These are phyloP conservation scores for Hirundichthys speculiger DNA, from an alignment of 2,113 vertebrate species.

Conservation along the genomic window DNA sequence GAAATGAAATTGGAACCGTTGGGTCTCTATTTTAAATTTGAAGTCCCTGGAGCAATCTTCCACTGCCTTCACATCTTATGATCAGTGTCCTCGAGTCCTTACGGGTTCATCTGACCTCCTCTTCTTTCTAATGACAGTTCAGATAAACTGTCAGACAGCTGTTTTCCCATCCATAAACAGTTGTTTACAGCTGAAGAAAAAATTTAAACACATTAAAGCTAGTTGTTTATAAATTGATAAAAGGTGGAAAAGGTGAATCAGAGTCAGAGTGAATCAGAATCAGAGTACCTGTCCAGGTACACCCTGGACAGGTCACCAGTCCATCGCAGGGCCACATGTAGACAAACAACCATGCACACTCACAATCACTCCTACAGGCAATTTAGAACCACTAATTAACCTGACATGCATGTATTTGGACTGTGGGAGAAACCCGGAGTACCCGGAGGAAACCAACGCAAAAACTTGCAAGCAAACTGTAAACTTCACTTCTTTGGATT, in stretches of 20 bases:
- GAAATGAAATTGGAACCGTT: conserved; percentile 79
- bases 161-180: conserved; percentile 45
- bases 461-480: too few relatives aligned
- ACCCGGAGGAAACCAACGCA: too few relatives aligned
- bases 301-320: too few relatives aligned
- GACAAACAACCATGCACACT: too few relatives aligned
- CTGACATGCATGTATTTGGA: too few relatives aligned
- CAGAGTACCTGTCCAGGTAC: too few relatives aligned
- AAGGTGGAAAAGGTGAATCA: conserved; percentile 23
- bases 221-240: conserved; percentile 45
- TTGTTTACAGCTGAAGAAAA: conserved; percentile 50
- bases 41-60: conserved; percentile 65
- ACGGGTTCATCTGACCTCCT: conserved; percentile 48
- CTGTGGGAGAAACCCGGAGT: too few relatives aligned
- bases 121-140: conserved; percentile 43
- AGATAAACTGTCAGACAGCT: conserved; percentile 59
- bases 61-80: conserved; percentile 25
- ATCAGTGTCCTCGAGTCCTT: conserved; percentile 55
- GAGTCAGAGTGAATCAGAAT: too few relatives aligned
- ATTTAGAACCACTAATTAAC: too few relatives aligned
- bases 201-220: conserved; percentile 49
- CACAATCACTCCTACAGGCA: too few relatives aligned
- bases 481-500: too few relatives aligned
- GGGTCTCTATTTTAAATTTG: conserved; percentile 76
- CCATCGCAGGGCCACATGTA: too few relatives aligned